Evolutionary conservation across 2,888 invertebrate genomes (phyloP).

Genomic region (Hemithea aestivaria): DNA sequence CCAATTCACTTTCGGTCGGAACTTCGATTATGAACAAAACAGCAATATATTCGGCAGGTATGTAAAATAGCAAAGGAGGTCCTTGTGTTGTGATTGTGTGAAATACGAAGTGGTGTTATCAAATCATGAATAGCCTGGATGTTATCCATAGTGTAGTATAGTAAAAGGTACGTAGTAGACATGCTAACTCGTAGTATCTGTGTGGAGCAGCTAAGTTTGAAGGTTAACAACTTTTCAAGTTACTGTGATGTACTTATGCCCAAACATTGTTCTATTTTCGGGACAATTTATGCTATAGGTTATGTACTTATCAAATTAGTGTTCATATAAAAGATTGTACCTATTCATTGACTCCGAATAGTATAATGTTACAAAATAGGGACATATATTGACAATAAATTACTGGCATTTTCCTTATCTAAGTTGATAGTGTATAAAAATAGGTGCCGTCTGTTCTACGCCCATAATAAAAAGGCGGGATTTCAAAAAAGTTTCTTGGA

Average conservation of each 20-base stretch:
- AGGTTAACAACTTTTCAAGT: slow-evolving; percentile 17
- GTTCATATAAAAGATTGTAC: too few species aligned
- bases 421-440: too few species aligned
- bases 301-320: too few species aligned
- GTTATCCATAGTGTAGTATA: not conserved
- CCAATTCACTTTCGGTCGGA: slow-evolving; percentile 11
- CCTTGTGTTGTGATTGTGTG: slow-evolving; percentile 17
- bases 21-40: slow-evolving; percentile 39
- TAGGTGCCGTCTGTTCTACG: too few species aligned
- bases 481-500: too few species aligned
- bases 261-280: too few species aligned
- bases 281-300: too few species aligned
- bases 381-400: too few species aligned
- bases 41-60: slow-evolving; percentile 40
- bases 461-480: not conserved
- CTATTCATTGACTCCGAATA: too few species aligned
- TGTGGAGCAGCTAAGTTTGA: slow-evolving; percentile 14
- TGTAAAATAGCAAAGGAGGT: slow-evolving; percentile 14
- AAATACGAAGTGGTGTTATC: slow-evolving; percentile 13
- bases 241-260: not conserved
- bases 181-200: not conserved
- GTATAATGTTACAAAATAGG: too few species aligned
- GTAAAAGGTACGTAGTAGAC: slow-evolving; percentile 8
- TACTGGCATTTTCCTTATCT: too few species aligned
- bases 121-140: slow-evolving; percentile 3